phyloP scores from a whole-genome alignment of 2,888 invertebrate species.

The Tetrapedia diversipes region DNA sequence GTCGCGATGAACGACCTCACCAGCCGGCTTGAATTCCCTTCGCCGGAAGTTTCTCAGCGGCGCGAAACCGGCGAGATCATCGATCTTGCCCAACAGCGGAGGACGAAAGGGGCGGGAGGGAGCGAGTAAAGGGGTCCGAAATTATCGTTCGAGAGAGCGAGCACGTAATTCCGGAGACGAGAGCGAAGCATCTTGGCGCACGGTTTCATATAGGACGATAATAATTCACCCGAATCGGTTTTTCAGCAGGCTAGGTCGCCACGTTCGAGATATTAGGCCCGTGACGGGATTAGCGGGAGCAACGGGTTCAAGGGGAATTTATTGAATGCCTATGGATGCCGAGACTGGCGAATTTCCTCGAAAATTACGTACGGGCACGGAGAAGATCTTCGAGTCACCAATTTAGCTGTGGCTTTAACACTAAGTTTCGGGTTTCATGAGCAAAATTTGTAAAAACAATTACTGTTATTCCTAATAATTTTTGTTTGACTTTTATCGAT shows the following conservation, averaged over 20 bases:
- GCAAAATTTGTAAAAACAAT: too few relatives aligned
- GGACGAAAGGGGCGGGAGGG: not conserved
- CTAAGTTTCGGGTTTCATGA: too few relatives aligned
- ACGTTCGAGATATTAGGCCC: slow-evolving; percentile 28
- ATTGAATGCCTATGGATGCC: too few relatives aligned
- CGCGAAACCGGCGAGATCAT: slow-evolving; percentile 52
- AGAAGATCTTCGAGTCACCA: too few relatives aligned
- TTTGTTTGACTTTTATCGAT: too few relatives aligned
- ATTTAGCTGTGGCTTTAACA: too few relatives aligned
- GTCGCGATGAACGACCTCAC: slow-evolving; percentile 59
- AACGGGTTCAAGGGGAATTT: too few relatives aligned
- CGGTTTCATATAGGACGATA: slow-evolving; percentile 42
- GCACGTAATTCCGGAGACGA: slow-evolving; percentile 49
- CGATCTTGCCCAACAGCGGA: slow-evolving; percentile 49
- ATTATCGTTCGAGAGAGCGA: slow-evolving; percentile 48
- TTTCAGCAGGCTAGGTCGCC: slow-evolving; percentile 18
- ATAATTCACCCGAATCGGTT: slow-evolving; percentile 62
- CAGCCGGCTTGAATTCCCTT: slow-evolving; percentile 58
- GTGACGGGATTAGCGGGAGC: slow-evolving; percentile 24
- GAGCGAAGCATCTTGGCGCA: not conserved
- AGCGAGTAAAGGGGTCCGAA: not conserved
- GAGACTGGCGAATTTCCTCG: too few relatives aligned
- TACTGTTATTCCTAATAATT: too few relatives aligned
- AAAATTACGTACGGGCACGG: too few relatives aligned
- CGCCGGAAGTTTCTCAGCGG: slow-evolving; percentile 56